Evolutionary conservation across 2,797 vertebrate species (phyloP).

Genomic region (Notamacropus eugenii): DNA sequence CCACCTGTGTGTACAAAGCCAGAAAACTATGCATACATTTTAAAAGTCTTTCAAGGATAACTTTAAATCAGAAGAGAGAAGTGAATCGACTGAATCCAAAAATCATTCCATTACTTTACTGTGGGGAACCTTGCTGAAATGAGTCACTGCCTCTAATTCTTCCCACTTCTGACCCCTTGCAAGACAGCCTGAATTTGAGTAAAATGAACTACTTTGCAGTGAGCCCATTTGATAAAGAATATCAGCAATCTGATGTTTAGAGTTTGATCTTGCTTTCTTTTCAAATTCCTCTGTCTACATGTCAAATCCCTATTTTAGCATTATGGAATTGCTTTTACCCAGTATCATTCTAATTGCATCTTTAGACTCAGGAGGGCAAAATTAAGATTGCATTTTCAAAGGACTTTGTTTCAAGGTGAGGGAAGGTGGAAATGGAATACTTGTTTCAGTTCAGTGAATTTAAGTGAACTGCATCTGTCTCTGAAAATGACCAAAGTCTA

Average conservation of each 20-base stretch:
- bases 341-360: not conserved
- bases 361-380: conserved; percentile 26
- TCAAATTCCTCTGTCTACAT: conserved; percentile 6
- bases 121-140: not conserved
- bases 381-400: conserved; percentile 11
- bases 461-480: conserved; percentile 48
- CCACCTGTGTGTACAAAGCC: not conserved
- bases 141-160: not conserved
- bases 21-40: not conserved
- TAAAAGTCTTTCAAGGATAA: not conserved
- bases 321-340: not conserved
- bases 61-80: not conserved
- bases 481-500: conserved; percentile 56
- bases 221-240: not conserved
- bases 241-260: not conserved
- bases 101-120: not conserved
- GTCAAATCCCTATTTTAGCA: conserved; percentile 14
- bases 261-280: conserved; percentile 8
- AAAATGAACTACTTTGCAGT: not conserved
- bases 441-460: conserved; percentile 37
- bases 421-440: not conserved
- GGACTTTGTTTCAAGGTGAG: not conserved
- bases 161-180: not conserved
- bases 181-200: not conserved
- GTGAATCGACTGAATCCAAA: not conserved